These are phyloP conservation scores for Lycopodina hypogea DNA, from an alignment of 37 sponge, comb jelly and placozoan species.

Conservation along the genomic window DNA sequence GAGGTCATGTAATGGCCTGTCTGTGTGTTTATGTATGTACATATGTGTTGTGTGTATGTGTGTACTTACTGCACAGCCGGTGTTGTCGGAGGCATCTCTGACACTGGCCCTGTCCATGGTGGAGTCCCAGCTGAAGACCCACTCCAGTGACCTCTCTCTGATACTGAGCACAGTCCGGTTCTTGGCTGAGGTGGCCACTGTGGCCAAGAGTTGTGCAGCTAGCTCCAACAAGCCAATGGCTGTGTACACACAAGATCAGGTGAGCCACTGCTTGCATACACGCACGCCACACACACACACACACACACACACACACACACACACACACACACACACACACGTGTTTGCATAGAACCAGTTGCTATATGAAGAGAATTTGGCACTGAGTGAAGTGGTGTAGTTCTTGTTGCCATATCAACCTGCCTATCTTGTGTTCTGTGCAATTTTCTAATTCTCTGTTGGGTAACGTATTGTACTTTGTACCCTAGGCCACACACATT, in stretches of 20 bases:
- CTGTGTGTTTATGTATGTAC: background rate
- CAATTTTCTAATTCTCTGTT: no score
- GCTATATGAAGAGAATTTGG: no score
- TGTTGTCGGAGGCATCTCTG: conserved; percentile 23
- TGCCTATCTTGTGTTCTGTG: no score
- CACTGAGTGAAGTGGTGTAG: no score
- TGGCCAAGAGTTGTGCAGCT: conserved; percentile 2
- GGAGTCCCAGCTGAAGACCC: conserved; percentile 11
- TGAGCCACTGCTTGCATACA: background rate
- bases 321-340: no score
- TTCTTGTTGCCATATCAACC: no score
- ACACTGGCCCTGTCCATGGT: conserved; percentile 25
- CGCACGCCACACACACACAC: no score
- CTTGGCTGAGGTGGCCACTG: conserved; percentile 19
- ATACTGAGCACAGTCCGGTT: background rate
- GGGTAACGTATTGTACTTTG: no score
- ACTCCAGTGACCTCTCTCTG: conserved; percentile 2
- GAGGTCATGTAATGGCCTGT: no score
- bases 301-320: no score
- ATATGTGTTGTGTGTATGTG: background rate
- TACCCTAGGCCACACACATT: conserved; percentile 8
- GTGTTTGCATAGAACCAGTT: no score
- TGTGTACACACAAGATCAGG: conserved; percentile 24
- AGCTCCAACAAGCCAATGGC: background rate
- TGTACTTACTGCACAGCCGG: conserved; percentile 26